phyloP scores from a whole-genome alignment of 2,113 vertebrate species.

The Silurus meridionalis region DNA sequence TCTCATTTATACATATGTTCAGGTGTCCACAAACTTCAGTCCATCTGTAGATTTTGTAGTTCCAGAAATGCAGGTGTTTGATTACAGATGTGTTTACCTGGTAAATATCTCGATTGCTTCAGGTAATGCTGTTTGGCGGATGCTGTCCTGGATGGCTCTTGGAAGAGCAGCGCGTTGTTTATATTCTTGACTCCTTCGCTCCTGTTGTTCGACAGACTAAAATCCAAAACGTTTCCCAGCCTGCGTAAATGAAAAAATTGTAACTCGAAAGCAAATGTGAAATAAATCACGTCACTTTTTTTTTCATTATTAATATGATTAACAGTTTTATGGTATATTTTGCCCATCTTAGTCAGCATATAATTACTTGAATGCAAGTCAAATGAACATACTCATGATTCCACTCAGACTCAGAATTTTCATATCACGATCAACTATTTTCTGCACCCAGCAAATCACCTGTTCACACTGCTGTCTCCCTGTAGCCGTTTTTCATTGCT shows the following conservation, averaged over 20 bases:
- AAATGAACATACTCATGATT: not conserved
- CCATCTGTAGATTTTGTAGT: no score
- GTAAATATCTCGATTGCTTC: conserved; percentile 91
- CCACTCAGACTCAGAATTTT: not conserved
- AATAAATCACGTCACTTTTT: not conserved
- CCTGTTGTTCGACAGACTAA: conserved; percentile 74
- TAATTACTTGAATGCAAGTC: not conserved
- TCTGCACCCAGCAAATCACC: conserved; percentile 61
- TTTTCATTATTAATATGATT: no score
- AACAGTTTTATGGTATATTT: not conserved
- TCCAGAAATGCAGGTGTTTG: no score
- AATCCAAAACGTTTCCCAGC: conserved; percentile 85
- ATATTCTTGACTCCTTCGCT: conserved; percentile 78
- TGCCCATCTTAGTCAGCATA: not conserved
- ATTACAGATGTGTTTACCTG: conserved; percentile 77
- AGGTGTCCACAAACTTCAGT: no score
- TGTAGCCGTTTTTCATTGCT: conserved; percentile 73
- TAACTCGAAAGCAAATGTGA: not conserved
- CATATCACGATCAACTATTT: not conserved
- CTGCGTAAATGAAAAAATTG: conserved; percentile 62
- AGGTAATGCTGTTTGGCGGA: conserved; percentile 93
- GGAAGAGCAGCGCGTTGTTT: conserved; percentile 68
- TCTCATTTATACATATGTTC: no score
- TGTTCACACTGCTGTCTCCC: conserved; percentile 74
- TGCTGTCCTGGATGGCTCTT: conserved; percentile 68